Percentiles rank a stretch among this genome's conserved stretches.
phyloP scores from a whole-genome alignment of 2,797 vertebrate species.

The Carduelis carduelis region DNA sequence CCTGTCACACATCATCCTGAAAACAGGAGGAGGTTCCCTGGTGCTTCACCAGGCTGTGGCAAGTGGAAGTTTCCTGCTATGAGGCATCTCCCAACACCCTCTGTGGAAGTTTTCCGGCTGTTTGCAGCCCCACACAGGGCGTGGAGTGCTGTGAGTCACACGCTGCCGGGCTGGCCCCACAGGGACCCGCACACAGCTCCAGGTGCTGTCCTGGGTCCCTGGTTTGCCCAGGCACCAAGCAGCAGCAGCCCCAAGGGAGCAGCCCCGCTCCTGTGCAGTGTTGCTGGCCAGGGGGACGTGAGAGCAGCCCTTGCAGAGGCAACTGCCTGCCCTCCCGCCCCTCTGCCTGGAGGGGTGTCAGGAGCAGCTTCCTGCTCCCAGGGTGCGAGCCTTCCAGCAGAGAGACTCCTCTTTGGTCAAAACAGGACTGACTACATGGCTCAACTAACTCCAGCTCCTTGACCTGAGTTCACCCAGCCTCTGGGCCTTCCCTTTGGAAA shows the following conservation, averaged over 20 bases:
- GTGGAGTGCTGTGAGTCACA: constrained; percentile 6
- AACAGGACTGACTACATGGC: neutral
- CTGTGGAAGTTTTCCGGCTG: neutral
- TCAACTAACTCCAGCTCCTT: neutral
- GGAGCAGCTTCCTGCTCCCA: neutral
- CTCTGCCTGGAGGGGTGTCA: neutral
- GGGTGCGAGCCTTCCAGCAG: neutral
- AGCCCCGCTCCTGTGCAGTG: fast-evolving
- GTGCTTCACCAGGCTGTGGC: constrained; percentile 2
- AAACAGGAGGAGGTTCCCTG: constrained; percentile 14
- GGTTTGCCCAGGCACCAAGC: fast-evolving
- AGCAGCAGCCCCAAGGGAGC: neutral
- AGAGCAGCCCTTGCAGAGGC: neutral
- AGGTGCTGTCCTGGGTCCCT: neutral
- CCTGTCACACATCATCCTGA: neutral
- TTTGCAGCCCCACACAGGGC: neutral
- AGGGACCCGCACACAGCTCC: neutral
- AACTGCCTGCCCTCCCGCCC: neutral
- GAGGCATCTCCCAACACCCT: neutral
- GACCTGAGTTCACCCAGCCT: constrained; percentile 14
- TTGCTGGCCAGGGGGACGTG: fast-evolving
- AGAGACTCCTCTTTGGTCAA: neutral
- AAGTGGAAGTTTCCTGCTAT: constrained; percentile 36
- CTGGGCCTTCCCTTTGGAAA: constrained; percentile 4
- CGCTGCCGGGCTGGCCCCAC: fast-evolving